These are phyloP conservation scores for Orthonyx spaldingii DNA, from an alignment of 2,113 vertebrate genomes.

Conservation along the genomic window DNA sequence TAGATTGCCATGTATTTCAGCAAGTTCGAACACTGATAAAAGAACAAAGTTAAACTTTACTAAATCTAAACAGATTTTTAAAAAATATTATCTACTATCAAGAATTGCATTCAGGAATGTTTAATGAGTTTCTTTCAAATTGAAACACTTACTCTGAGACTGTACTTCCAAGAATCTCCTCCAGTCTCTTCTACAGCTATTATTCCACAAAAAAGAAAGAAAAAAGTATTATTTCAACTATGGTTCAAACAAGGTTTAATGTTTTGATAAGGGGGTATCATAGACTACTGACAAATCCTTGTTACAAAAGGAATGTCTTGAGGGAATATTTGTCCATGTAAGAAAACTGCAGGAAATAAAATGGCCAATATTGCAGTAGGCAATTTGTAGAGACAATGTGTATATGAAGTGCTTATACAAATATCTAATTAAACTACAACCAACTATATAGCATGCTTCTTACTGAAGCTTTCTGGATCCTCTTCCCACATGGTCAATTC, in stretches of 20 bases:
- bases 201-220: slow-evolving; percentile 24
- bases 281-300: not conserved
- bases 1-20: not conserved
- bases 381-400: not conserved
- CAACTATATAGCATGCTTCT: slow-evolving; percentile 21
- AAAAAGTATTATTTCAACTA: not conserved
- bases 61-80: not conserved
- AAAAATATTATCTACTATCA: not conserved
- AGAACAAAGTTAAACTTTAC: not conserved
- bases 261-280: not conserved
- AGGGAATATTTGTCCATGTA: not conserved
- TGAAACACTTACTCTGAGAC: slow-evolving; percentile 85
- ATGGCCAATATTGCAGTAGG: not conserved
- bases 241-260: not conserved
- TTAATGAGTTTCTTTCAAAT: not conserved
- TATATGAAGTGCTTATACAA: not conserved
- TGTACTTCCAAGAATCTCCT: slow-evolving; percentile 98
- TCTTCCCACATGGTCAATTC: slow-evolving; percentile 98
- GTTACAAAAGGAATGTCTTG: not conserved
- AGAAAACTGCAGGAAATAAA: not conserved
- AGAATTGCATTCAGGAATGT: not conserved
- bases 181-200: slow-evolving; percentile 92
- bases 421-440: not conserved
- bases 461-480: slow-evolving; percentile 97
- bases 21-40: not conserved